Evolutionary conservation across 2,797 vertebrate species (phyloP).

Genomic region (Siniperca scherzeri): DNA sequence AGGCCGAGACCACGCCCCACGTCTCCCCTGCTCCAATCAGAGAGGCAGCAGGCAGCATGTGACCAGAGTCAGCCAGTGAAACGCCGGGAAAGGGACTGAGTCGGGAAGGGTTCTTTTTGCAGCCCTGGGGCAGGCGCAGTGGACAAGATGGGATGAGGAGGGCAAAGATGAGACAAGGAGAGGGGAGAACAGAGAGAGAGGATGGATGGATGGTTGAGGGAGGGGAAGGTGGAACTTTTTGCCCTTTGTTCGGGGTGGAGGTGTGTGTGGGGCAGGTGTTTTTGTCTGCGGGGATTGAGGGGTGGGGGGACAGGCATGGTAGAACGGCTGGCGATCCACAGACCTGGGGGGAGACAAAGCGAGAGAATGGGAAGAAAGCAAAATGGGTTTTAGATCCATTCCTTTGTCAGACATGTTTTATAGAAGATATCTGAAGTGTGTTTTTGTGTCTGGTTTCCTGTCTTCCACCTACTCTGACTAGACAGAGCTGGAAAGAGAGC

Average conservation of each 20-base stretch:
- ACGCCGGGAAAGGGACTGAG: conserved; percentile 60
- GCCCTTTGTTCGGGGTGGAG: conserved; percentile 60
- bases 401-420: conserved; percentile 14
- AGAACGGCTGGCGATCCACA: conserved; percentile 86
- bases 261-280: conserved; percentile 70
- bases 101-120: conserved; percentile 63
- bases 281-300: conserved; percentile 78
- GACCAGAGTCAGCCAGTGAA: conserved; percentile 84
- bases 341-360: conserved; percentile 76
- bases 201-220: conserved; percentile 53
- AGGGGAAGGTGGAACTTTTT: conserved; percentile 39
- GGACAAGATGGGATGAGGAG: conserved; percentile 67
- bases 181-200: conserved; percentile 53
- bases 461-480: conserved; percentile 63
- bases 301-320: conserved; percentile 87
- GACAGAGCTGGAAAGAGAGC: conserved; percentile 43
- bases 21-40: conserved; percentile 87
- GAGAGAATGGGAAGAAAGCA: background rate
- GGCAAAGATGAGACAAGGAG: conserved; percentile 61
- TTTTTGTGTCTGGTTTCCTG: conserved; percentile 43
- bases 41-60: conserved; percentile 83
- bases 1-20: conserved; percentile 89
- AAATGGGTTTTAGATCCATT: conserved; percentile 1
- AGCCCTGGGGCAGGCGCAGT: conserved; percentile 69
- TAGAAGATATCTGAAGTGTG: conserved; percentile 49